phyloP scores from a whole-genome alignment of 2,888 invertebrate genomes.

The Colletes collaris region DNA sequence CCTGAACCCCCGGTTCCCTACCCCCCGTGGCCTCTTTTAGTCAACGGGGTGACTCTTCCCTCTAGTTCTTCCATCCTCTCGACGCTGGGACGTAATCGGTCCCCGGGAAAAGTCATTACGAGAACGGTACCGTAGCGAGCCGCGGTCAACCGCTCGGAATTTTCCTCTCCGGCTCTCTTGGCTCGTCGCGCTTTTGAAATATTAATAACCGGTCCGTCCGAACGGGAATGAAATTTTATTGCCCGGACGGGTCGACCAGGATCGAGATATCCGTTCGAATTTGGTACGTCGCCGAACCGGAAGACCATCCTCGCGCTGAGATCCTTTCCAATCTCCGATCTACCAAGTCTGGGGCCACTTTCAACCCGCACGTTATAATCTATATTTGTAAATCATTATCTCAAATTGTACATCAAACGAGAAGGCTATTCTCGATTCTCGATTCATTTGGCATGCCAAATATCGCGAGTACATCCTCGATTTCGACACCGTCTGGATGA shows the following conservation, averaged over 20 bases:
- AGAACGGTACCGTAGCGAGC: conserved; percentile 15
- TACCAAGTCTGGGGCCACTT: no score
- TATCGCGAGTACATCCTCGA: no score
- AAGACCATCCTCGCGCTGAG: no score
- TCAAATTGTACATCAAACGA: no score
- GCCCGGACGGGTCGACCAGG: not conserved
- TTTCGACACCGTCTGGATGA: no score
- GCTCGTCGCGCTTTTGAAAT: conserved; percentile 32
- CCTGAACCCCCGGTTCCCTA: conserved; percentile 30
- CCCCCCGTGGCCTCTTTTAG: conserved; percentile 46
- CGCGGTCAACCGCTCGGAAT: conserved; percentile 44
- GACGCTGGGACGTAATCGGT: conserved; percentile 51
- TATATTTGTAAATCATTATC: no score
- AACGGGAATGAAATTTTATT: conserved; percentile 11
- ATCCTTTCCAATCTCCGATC: no score
- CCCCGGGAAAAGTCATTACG: conserved; percentile 53
- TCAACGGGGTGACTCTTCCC: conserved; percentile 36
- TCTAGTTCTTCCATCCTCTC: conserved; percentile 41
- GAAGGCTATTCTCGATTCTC: no score
- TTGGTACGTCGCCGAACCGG: no score
- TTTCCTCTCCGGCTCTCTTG: not conserved
- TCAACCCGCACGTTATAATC: no score
- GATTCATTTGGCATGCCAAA: no score
- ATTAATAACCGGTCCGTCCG: conserved; percentile 39
- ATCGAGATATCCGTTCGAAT: no score